Base-by-base conservation (phyloP, 2,888 invertebrate genomes). In the Sericinus montela region DNA sequence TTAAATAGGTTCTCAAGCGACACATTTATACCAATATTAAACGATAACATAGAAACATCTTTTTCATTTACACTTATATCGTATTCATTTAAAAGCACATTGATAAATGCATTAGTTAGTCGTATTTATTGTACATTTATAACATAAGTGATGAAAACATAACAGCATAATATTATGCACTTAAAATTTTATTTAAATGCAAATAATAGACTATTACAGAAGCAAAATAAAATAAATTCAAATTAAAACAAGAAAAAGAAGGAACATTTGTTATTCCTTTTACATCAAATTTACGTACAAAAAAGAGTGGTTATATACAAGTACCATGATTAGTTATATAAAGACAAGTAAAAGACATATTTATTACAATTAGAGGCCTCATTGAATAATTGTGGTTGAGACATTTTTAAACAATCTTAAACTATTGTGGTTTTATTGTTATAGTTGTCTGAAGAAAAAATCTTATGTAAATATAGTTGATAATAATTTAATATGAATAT, bases 401-500 rank as follows among this genome's bases (percentile, higher is more conserved):
- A 53, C 52, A 67, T 67, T 63, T 66, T 68, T 67, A 52, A 51
- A 56, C 63, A 55, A 62, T 67, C 76, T 77, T 84, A 84, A 57
- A 55, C 78, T 84, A 87, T 77, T 87, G 83, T 86, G 82, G 76
- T 63, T 66, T 83, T 85, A 87, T 83, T 86, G 82, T 84, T 77
- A 19, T 19, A 74, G 66, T 62, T 62, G 54, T 53, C 63, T 67
- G 32, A 68, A 67, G 68, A 76, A 66, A 53, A 56, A 50, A 70
- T 75, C 68, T 19, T 75, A 64, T 70, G 55, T 58, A 58, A 59
- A 59, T 65, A 66, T 58, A 60, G 56, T 56, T 47, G 53, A 58
- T 59, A 54, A 55, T 55, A 69, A 63, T 65, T 63, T 55, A 69
- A 63, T 65, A 62, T 65, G 65, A 66, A 67, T 72, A 74, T 68